Percentiles rank a stretch among this genome's conserved stretches.
Evolutionary conservation across 1,140 invertebrate genomes (phyloP).

Genomic region (Plectrocnemia conspersa): DNA sequence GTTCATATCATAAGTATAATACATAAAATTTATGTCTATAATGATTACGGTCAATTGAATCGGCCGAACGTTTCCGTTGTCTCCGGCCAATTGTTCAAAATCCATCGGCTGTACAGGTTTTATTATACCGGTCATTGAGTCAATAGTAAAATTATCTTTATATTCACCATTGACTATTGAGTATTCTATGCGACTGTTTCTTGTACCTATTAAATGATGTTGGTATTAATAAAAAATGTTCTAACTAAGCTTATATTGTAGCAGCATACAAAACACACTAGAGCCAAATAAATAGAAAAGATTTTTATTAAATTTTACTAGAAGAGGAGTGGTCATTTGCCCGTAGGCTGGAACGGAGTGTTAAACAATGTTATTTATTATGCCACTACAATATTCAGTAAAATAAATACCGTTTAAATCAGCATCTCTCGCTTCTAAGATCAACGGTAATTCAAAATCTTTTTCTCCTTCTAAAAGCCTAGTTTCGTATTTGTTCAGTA

Average conservation of each 20-base stretch:
- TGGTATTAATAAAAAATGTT: too few species aligned
- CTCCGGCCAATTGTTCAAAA: conserved; percentile 66
- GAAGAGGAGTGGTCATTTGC: too few species aligned
- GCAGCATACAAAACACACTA: too few species aligned
- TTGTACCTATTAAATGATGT: conserved; percentile 57
- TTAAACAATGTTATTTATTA: background rate
- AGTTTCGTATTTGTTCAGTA: conserved; percentile 78
- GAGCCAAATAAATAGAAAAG: too few species aligned
- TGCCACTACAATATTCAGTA: conserved; percentile 14
- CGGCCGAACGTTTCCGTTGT: conserved; percentile 60
- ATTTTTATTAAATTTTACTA: too few species aligned
- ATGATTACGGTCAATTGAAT: conserved; percentile 63
- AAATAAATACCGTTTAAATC: conserved; percentile 70
- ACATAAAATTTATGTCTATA: background rate
- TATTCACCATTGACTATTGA: conserved; percentile 72
- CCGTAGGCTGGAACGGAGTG: too few species aligned
- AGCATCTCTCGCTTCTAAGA: conserved; percentile 77
- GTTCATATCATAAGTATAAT: background rate
- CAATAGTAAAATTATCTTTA: conserved; percentile 75
- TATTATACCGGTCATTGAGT: conserved; percentile 68
- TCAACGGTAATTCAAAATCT: conserved; percentile 70
- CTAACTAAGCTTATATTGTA: too few species aligned
- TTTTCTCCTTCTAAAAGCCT: conserved; percentile 75
- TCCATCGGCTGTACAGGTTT: conserved; percentile 66
- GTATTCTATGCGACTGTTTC: conserved; percentile 80